A percentile compares a stretch with the other conserved stretches of the same genome.
Evolutionary conservation across 2,797 vertebrate species (phyloP).

Genomic region (Monodelphis domestica): DNA sequence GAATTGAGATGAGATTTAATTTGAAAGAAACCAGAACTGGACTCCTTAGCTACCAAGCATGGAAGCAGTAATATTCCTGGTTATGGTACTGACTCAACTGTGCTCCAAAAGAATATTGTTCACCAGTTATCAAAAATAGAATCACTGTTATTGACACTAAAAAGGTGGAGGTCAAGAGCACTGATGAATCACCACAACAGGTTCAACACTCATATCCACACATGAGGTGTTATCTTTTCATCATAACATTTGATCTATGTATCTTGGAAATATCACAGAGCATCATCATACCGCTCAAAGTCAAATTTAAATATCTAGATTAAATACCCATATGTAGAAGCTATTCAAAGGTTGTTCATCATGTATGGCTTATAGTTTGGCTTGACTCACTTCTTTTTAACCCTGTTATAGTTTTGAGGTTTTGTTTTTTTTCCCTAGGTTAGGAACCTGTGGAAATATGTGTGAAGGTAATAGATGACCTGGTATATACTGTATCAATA

Average conservation of each 20-base stretch:
- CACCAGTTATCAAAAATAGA: too few relatives aligned
- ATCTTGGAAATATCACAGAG: neutral
- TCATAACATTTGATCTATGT: neutral
- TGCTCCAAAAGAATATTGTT: neutral
- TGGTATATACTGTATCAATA: neutral
- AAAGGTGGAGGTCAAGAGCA: neutral
- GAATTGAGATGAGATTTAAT: neutral
- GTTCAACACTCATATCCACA: neutral
- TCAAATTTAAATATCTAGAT: neutral
- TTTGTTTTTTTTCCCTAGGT: neutral
- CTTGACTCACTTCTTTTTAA: neutral
- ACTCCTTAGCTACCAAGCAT: neutral
- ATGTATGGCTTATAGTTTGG: neutral
- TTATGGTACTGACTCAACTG: neutral
- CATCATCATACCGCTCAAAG: neutral
- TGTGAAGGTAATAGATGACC: neutral
- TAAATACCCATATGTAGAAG: neutral
- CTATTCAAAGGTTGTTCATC: neutral
- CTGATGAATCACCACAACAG: neutral
- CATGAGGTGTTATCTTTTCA: neutral
- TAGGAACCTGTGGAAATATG: neutral
- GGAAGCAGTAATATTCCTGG: neutral
- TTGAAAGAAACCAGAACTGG: neutral
- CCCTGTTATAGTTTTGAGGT: neutral
- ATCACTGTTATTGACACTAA: neutral